Conservation (phyloP, 2,113 vertebrate genomes). For the Tautogolabrus adspersus region DNA sequence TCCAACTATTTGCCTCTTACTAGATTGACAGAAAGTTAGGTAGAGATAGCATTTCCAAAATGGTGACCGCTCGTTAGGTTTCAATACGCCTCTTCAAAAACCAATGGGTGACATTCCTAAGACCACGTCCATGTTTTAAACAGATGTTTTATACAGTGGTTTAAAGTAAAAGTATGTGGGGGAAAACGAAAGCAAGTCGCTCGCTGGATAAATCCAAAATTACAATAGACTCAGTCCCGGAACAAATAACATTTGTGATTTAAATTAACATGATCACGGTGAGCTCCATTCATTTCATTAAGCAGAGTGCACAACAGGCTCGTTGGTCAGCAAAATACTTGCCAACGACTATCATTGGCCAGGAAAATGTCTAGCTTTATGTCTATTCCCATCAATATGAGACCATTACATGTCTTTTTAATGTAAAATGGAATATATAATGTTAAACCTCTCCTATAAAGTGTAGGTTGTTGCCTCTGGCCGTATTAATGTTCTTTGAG, state of each 20-base stretch:
- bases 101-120: too few species aligned
- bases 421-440: neutral
- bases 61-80: too few species aligned
- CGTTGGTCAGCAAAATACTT: slow-evolving; percentile 1
- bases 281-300: slow-evolving; percentile 9
- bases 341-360: neutral
- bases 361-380: neutral
- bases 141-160: too few species aligned
- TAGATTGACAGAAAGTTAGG: too few species aligned
- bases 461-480: too few species aligned
- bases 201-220: neutral
- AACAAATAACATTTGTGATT: neutral
- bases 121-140: too few species aligned
- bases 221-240: neutral
- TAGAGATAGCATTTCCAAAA: too few species aligned
- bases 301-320: slow-evolving; percentile 4
- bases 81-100: too few species aligned
- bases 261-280: neutral
- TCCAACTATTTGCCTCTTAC: too few species aligned
- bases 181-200: too few species aligned
- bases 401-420: neutral
- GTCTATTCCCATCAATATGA: neutral
- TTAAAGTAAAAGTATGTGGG: neutral
- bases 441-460: neutral
- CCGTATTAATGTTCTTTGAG: neutral